A percentile compares a stretch with the other conserved stretches of the same genome.
Conservation (phyloP, 2,113 vertebrate species). For the Eidolon helvum region DNA sequence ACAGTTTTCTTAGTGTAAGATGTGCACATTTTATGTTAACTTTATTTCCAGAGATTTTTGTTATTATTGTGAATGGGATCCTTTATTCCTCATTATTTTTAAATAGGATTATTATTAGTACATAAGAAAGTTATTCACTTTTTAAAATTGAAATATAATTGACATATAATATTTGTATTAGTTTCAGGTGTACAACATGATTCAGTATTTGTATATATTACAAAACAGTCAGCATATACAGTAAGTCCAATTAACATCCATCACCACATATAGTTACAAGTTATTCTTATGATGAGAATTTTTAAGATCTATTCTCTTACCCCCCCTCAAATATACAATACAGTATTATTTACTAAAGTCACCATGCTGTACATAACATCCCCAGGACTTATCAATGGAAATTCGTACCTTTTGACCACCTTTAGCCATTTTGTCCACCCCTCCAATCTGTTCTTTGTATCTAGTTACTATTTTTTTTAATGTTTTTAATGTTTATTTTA, state of each 20-base stretch:
- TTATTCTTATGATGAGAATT: background rate
- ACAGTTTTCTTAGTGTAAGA: background rate
- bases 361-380: background rate
- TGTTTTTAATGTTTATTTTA: slow-evolving; percentile 18
- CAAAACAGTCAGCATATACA: background rate
- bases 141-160: background rate
- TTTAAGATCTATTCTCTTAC: background rate
- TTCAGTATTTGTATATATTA: background rate
- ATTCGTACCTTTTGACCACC: background rate
- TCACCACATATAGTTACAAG: background rate
- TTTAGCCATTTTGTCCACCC: background rate
- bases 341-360: background rate
- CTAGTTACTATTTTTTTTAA: background rate
- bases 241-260: background rate
- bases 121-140: slow-evolving; percentile 24
- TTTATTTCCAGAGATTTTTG: slow-evolving; percentile 21
- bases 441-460: background rate
- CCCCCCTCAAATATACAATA: background rate
- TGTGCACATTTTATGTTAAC: background rate
- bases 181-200: background rate
- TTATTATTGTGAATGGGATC: background rate
- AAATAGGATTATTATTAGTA: background rate
- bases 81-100: background rate
- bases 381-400: background rate
- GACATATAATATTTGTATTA: background rate